A percentile compares a stretch with the other conserved stretches of the same genome.
phyloP scores from a whole-genome alignment of 2,113 vertebrate genomes.

The Ahaetulla prasina region DNA sequence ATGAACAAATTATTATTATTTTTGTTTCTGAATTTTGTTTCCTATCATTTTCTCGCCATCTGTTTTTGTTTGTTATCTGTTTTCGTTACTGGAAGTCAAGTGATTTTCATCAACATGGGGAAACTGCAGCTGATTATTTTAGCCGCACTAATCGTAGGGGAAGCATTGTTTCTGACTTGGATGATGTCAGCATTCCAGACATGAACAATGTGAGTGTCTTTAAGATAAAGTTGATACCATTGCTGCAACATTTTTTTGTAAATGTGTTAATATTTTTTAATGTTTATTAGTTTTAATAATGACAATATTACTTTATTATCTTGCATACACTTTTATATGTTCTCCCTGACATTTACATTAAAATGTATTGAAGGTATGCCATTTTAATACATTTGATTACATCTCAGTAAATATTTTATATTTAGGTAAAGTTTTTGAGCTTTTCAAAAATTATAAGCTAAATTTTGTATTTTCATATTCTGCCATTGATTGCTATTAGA shows the following conservation, averaged over 20 bases:
- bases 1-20: neutral
- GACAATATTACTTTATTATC: neutral
- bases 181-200: conserved; percentile 81
- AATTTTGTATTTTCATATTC: neutral
- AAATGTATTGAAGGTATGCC: neutral
- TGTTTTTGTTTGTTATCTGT: conserved; percentile 16
- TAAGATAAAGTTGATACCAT: conserved; percentile 36
- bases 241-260: neutral
- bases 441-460: neutral
- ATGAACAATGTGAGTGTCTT: conserved; percentile 82
- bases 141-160: conserved; percentile 87
- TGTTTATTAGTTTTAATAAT: neutral
- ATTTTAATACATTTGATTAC: neutral
- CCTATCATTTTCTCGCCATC: conserved; percentile 24
- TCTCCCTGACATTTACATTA: neutral
- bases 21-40: conserved; percentile 31
- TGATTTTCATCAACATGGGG: conserved; percentile 84
- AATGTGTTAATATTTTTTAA: neutral
- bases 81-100: conserved; percentile 70
- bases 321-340: neutral
- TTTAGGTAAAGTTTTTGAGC: neutral
- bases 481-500: neutral
- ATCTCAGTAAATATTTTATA: neutral
- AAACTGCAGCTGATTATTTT: conserved; percentile 93
- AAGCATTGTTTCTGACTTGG: conserved; percentile 87